A percentile compares a stretch with the other conserved stretches of the same genome.
phyloP scores from a whole-genome alignment of 1,140 invertebrate species.

The Sinella curviseta region DNA sequence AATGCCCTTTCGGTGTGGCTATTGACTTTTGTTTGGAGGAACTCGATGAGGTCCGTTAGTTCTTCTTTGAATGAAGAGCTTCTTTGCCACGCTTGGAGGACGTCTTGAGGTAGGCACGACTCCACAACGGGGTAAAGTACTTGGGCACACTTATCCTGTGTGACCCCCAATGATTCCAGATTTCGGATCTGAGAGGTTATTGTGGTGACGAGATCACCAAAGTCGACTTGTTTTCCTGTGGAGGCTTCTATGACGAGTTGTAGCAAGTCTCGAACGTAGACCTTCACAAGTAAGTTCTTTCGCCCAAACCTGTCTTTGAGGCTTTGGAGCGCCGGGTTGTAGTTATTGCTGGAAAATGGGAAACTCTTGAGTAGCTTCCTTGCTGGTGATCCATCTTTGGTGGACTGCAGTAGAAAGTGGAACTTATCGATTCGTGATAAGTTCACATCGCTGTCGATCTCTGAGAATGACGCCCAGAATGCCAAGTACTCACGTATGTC shows the following conservation, averaged over 20 bases:
- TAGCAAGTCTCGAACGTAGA: constrained; percentile 27
- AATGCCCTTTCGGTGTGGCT: not conserved
- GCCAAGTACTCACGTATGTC: no score
- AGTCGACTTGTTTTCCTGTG: not conserved
- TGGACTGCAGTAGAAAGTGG: no score
- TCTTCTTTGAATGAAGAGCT: not conserved
- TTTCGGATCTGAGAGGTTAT: constrained; percentile 27
- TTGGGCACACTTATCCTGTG: not conserved
- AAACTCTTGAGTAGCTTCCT: no score
- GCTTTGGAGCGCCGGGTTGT: no score
- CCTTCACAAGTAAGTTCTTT: not conserved
- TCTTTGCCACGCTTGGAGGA: constrained; percentile 47
- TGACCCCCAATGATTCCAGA: constrained; percentile 12
- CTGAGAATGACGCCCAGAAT: no score
- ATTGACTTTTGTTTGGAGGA: not conserved
- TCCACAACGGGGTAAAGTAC: constrained; percentile 34
- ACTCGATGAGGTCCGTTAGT: not conserved
- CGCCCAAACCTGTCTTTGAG: not conserved
- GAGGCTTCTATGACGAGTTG: not conserved
- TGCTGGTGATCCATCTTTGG: no score
- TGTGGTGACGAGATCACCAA: constrained; percentile 11
- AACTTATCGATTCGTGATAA: no score
- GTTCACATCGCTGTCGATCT: no score
- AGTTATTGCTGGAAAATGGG: no score
- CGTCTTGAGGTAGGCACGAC: constrained; percentile 50